Evolutionary conservation across 1,140 invertebrate genomes (phyloP).

Genomic region (Psilanteris sp.): DNA sequence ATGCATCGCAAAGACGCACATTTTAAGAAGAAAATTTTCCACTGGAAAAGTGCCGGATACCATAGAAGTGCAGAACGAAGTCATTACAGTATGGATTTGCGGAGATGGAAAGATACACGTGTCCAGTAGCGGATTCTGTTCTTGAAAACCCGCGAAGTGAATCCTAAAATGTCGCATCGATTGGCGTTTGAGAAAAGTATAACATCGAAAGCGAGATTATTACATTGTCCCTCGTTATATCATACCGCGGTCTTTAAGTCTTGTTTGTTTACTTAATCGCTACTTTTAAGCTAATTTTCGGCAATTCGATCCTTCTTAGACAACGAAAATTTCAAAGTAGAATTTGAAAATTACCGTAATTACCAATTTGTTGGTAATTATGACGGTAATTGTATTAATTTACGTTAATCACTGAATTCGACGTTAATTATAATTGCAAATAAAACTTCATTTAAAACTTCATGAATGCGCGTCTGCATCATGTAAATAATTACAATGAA

Average conservation of each 20-base stretch:
- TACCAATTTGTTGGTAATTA: conserved; percentile 5
- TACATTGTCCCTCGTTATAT: neutral
- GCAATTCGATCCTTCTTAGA: no score
- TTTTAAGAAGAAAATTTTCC: no score
- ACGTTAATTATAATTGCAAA: conserved; percentile 11
- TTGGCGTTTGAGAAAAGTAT: no score
- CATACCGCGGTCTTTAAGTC: neutral
- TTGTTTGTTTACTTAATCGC: conserved; percentile 2
- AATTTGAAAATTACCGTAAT: conserved; percentile 10
- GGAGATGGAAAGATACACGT: neutral
- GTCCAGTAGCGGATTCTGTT: neutral
- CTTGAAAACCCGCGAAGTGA: no score
- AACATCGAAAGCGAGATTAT: no score
- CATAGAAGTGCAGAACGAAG: no score
- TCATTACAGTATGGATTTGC: neutral
- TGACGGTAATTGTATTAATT: conserved; percentile 7
- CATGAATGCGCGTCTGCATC: no score
- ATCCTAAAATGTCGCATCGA: no score
- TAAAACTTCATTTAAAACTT: no score
- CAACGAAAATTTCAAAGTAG: conserved; percentile 6
- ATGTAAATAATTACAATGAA: no score
- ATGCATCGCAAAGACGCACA: no score
- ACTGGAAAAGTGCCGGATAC: no score
- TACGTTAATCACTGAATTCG: neutral
- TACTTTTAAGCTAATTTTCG: neutral